These are phyloP conservation scores for Galemys pyrenaicus DNA, from an alignment of 2,113 vertebrate species.

Conservation along the genomic window DNA sequence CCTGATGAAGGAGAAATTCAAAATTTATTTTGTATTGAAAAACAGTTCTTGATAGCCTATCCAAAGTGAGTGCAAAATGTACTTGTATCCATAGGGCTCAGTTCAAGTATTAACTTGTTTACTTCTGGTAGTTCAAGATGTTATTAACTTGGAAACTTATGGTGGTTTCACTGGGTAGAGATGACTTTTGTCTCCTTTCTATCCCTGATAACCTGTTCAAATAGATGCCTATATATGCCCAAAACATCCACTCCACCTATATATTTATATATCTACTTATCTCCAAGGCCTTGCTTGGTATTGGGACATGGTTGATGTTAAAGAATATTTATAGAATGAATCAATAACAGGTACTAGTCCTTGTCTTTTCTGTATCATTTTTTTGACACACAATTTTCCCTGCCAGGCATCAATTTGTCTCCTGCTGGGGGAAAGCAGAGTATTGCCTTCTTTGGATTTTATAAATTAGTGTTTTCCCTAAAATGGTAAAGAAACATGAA, in stretches of 20 bases:
- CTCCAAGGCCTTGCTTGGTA: neutral
- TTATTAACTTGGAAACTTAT: neutral
- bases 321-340: constrained; percentile 31
- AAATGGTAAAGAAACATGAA: constrained; percentile 44
- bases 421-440: constrained; percentile 45
- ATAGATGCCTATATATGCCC: neutral
- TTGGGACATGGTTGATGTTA: constrained; percentile 18
- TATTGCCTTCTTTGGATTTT: constrained; percentile 45
- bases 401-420: constrained; percentile 63
- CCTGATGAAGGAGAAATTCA: neutral
- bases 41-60: neutral
- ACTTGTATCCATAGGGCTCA: neutral
- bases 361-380: constrained; percentile 63
- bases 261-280: neutral
- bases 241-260: neutral
- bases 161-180: neutral
- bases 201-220: neutral
- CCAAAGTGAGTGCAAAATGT: constrained; percentile 8
- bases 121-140: too few species aligned
- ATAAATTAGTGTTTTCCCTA: constrained; percentile 57
- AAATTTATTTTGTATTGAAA: constrained; percentile 30
- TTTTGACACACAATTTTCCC: constrained; percentile 58
- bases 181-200: neutral
- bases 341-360: constrained; percentile 20
- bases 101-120: neutral